A percentile compares a stretch with the other conserved stretches of the same genome.
These are phyloP conservation scores for Connochaetes taurinus DNA, from an alignment of 2,113 vertebrate genomes.

Conservation along the genomic window DNA sequence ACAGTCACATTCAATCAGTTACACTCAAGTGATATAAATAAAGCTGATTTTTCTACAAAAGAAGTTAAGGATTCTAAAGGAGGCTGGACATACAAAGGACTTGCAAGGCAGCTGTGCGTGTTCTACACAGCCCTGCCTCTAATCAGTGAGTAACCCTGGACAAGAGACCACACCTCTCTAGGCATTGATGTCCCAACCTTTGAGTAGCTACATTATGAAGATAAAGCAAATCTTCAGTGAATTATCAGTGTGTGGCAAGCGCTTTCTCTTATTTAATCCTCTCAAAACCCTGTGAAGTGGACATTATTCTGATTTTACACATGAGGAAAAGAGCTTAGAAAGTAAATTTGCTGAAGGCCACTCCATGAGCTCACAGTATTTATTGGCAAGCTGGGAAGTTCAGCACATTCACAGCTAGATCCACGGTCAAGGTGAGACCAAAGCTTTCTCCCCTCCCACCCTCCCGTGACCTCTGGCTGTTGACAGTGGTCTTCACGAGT, in stretches of 20 bases:
- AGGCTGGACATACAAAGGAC: not conserved
- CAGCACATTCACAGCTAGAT: not conserved
- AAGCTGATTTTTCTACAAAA: not conserved
- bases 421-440: not conserved
- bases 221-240: not conserved
- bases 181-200: not conserved
- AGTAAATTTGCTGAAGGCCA: conserved; percentile 10
- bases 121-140: not conserved
- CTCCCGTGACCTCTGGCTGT: not conserved
- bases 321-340: not conserved
- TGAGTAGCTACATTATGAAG: not conserved
- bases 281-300: conserved; percentile 4
- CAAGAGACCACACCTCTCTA: not conserved
- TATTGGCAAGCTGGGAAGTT: not conserved
- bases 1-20: not conserved
- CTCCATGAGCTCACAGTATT: not conserved
- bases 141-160: not conserved
- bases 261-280: conserved; percentile 17
- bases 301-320: conserved; percentile 36
- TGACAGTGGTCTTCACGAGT: not conserved
- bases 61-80: not conserved
- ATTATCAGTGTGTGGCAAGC: not conserved
- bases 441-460: too few relatives aligned
- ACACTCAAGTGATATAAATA: not conserved
- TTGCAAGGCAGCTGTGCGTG: not conserved